Evolutionary conservation across 2,113 vertebrate species (phyloP).

Genomic region (Terrapene triunguis): DNA sequence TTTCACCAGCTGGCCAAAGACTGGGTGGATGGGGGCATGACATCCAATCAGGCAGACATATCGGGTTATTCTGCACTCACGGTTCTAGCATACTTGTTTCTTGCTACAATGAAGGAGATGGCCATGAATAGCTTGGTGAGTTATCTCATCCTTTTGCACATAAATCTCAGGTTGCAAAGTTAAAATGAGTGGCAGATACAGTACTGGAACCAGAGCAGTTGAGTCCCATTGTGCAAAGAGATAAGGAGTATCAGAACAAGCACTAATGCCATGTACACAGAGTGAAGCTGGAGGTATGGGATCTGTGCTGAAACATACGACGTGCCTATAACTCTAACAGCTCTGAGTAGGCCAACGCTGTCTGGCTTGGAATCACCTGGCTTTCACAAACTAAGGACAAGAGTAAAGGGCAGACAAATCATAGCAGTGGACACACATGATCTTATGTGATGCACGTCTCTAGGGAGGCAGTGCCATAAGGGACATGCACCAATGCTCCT

Average conservation of each 20-base stretch:
- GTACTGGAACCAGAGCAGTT: background rate
- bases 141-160: background rate
- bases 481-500: background rate
- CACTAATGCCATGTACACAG: fast-evolving
- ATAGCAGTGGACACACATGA: background rate
- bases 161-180: fast-evolving
- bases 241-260: background rate
- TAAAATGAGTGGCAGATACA: background rate
- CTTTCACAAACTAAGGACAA: fast-evolving
- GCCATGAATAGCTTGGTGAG: background rate
- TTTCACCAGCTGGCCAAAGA: background rate
- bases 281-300: background rate
- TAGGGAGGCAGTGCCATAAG: background rate
- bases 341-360: fast-evolving
- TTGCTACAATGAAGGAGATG: background rate
- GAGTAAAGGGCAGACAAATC: background rate
- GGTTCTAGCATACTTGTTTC: background rate
- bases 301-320: background rate
- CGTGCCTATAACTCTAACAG: background rate
- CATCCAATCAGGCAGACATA: background rate
- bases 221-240: background rate
- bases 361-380: background rate
- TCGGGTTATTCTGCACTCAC: background rate
- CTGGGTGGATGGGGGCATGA: fast-evolving
- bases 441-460: background rate